Conservation (phyloP, 2,797 vertebrate genomes). For the Notolepis coatsorum region DNA sequence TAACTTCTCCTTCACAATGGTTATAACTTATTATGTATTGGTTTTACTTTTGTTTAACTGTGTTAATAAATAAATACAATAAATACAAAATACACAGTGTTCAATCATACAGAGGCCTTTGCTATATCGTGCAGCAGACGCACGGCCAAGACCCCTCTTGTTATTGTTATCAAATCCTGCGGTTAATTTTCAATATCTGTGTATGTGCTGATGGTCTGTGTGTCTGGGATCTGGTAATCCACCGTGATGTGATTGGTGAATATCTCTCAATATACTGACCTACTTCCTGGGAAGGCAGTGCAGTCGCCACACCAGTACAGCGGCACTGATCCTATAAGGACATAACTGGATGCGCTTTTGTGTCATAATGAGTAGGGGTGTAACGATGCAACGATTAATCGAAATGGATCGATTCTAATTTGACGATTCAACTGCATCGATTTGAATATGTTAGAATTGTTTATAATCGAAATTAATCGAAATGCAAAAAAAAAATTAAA, state of each 20-base stretch:
- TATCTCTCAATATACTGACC: conserved; percentile 77
- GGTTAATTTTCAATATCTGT: conserved; percentile 77
- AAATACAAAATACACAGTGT: too few species aligned
- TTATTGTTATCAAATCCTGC: conserved; percentile 63
- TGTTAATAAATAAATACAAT: too few species aligned
- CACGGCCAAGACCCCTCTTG: conserved; percentile 35
- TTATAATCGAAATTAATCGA: too few species aligned
- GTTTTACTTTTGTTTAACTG: too few species aligned
- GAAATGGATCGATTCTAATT: too few species aligned
- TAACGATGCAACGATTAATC: too few species aligned
- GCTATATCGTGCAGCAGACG: conserved; percentile 24
- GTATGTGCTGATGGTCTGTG: conserved; percentile 67
- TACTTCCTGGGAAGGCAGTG: conserved; percentile 67
- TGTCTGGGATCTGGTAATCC: conserved; percentile 73
- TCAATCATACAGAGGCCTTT: too few species aligned
- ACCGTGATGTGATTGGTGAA: conserved; percentile 77
- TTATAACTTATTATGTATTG: too few species aligned
- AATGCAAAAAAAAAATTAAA: too few species aligned
- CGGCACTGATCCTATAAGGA: conserved; percentile 68
- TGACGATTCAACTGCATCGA: too few species aligned
- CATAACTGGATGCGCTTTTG: conserved; percentile 52
- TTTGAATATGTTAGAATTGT: too few species aligned
- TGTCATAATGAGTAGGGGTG: conserved; percentile 51
- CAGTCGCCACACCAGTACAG: conserved; percentile 52
- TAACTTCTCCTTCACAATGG: too few species aligned